A percentile compares a stretch with the other conserved stretches of the same genome.
These are phyloP conservation scores for Lasius platythorax DNA, from an alignment of 2,888 invertebrate genomes.

Conservation along the genomic window DNA sequence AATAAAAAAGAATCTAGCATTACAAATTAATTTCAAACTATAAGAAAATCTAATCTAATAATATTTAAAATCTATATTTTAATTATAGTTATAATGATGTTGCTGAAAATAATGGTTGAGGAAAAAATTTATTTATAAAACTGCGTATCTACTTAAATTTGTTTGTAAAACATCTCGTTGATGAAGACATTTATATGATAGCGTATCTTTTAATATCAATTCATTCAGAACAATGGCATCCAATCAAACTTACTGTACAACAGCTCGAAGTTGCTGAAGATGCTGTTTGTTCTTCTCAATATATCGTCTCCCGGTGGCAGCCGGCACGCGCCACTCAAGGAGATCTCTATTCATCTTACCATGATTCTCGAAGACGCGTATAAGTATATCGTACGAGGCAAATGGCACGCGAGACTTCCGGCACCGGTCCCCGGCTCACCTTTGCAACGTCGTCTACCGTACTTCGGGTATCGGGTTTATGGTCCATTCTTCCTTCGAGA, in stretches of 20 bases:
- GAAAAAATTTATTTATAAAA: background rate
- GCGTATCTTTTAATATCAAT: background rate
- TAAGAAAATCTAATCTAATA: background rate
- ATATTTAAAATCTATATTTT: background rate
- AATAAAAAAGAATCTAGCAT: background rate
- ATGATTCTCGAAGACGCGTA: constrained; percentile 80
- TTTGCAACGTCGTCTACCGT: constrained; percentile 63
- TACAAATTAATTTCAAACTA: background rate
- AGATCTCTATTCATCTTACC: constrained; percentile 78
- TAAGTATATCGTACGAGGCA: constrained; percentile 81
- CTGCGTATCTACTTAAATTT: background rate
- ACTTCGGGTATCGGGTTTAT: constrained; percentile 79
- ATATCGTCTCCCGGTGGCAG: constrained; percentile 62
- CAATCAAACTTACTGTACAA: background rate
- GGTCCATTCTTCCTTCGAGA: constrained; percentile 75
- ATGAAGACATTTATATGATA: background rate
- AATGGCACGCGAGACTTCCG: constrained; percentile 86
- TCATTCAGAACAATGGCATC: background rate
- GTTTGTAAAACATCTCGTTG: background rate
- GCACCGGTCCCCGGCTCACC: constrained; percentile 71
- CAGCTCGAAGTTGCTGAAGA: background rate
- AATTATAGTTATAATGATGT: background rate
- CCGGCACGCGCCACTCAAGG: constrained; percentile 83
- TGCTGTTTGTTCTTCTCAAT: background rate
- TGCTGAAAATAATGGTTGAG: background rate